These are phyloP conservation scores for Champsocephalus esox DNA, from an alignment of 2,797 vertebrate species.

Conservation along the genomic window DNA sequence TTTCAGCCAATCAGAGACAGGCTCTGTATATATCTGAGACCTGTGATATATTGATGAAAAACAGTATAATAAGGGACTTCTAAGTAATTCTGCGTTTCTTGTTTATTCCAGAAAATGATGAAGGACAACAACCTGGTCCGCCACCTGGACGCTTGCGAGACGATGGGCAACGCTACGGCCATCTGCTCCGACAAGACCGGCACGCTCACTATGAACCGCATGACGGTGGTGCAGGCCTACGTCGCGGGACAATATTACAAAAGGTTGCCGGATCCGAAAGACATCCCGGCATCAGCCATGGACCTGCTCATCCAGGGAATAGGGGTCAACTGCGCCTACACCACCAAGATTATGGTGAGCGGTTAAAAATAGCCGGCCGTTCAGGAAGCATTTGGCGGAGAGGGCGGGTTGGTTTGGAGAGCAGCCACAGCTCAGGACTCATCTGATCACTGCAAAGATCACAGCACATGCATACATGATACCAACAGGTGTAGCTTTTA, in stretches of 20 bases:
- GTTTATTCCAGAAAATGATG: conserved; percentile 96
- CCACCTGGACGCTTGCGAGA: conserved; percentile 97
- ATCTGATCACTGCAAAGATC: conserved; percentile 37
- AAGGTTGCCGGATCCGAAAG: conserved; percentile 90
- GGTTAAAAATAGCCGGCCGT: conserved; percentile 54
- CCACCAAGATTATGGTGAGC: conserved; percentile 96
- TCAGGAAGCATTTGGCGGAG: conserved; percentile 46
- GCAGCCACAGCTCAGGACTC: conserved; percentile 48
- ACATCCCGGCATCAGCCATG: conserved; percentile 87
- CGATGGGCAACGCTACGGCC: conserved; percentile 98
- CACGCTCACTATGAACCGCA: conserved; percentile 96
- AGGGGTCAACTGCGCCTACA: conserved; percentile 96
- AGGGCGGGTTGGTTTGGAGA: conserved; percentile 36
- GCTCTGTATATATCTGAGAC: too few relatives aligned
- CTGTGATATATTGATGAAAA: too few relatives aligned
- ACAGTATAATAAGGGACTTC: too few relatives aligned
- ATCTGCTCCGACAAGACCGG: conserved; percentile 99
- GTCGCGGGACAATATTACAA: conserved; percentile 89
- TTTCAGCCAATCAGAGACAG: too few relatives aligned
- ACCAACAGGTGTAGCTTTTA: conserved; percentile 1
- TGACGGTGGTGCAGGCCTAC: conserved; percentile 94
- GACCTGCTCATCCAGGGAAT: conserved; percentile 91
- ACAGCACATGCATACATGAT: not conserved
- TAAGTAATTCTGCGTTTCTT: not conserved
- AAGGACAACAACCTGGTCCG: conserved; percentile 97